Conservation (phyloP, 2,888 invertebrate species). For the Prosopocoilus inquinatus region DNA sequence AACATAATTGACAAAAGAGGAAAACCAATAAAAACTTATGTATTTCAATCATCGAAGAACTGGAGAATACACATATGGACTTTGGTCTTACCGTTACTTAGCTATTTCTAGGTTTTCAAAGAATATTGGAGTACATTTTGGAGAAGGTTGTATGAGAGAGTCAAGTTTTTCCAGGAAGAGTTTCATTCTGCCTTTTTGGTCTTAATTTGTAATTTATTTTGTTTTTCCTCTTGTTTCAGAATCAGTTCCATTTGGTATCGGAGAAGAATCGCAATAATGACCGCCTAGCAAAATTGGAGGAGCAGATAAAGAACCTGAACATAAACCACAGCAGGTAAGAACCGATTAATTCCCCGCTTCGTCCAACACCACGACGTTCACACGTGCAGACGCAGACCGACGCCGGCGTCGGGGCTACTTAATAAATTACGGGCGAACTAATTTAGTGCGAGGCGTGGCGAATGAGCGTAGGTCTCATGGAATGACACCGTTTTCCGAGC, state of each 20-base stretch:
- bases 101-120: too few relatives aligned
- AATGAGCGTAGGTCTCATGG: constrained; percentile 21
- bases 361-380: too few relatives aligned
- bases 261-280: constrained; percentile 68
- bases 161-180: constrained; percentile 6
- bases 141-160: too few relatives aligned
- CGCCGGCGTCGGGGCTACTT: neutral
- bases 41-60: too few relatives aligned
- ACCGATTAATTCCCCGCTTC: too few relatives aligned
- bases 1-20: too few relatives aligned
- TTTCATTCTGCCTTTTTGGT: neutral
- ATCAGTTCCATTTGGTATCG: constrained; percentile 62
- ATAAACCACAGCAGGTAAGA: constrained; percentile 27
- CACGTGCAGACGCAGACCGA: neutral
- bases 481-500: constrained; percentile 29
- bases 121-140: too few relatives aligned
- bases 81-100: too few relatives aligned
- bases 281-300: constrained; percentile 65
- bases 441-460: constrained; percentile 24
- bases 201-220: too few relatives aligned
- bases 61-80: too few relatives aligned
- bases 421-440: constrained; percentile 19
- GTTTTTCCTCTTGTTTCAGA: constrained; percentile 51
- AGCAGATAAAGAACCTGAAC: constrained; percentile 58
- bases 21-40: too few relatives aligned